Conservation (phyloP, 2,113 vertebrate species). For the Notarius quadriscutis region DNA sequence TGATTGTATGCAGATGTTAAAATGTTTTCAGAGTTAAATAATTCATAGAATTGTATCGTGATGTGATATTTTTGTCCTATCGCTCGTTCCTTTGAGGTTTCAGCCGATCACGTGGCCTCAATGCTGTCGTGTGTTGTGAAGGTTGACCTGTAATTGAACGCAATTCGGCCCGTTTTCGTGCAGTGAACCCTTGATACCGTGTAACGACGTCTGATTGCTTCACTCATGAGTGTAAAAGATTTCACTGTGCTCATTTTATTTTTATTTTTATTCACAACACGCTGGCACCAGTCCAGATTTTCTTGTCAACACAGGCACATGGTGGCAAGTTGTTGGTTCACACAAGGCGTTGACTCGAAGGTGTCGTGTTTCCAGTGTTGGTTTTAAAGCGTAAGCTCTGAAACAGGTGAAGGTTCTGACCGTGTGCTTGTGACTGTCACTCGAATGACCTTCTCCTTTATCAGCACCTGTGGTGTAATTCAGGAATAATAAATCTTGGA, state of each 20-base stretch:
- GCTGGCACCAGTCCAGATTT: not conserved
- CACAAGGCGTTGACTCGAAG: not conserved
- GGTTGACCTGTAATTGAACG: not conserved
- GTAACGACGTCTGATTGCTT: too few relatives aligned
- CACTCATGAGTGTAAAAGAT: too few relatives aligned
- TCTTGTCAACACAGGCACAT: conserved; percentile 6
- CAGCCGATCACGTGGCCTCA: too few relatives aligned
- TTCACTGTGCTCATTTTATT: too few relatives aligned
- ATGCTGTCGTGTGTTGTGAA: not conserved
- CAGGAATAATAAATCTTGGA: not conserved
- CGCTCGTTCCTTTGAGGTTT: not conserved
- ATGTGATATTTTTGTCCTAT: not conserved
- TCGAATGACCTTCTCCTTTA: not conserved
- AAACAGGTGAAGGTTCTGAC: conserved; percentile 13
- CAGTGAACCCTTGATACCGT: too few relatives aligned
- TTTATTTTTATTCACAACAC: not conserved
- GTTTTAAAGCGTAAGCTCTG: not conserved
- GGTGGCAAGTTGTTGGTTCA: not conserved
- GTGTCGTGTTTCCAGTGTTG: not conserved
- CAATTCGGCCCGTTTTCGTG: not conserved
- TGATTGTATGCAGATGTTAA: too few relatives aligned
- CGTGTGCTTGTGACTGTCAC: not conserved
- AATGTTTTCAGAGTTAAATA: too few relatives aligned
- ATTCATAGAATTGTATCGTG: not conserved
- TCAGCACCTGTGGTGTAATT: not conserved